A percentile compares a stretch with the other conserved stretches of the same genome.
These are phyloP conservation scores for Exocentrus adspersus DNA, from an alignment of 2,888 invertebrate genomes.

Conservation along the genomic window DNA sequence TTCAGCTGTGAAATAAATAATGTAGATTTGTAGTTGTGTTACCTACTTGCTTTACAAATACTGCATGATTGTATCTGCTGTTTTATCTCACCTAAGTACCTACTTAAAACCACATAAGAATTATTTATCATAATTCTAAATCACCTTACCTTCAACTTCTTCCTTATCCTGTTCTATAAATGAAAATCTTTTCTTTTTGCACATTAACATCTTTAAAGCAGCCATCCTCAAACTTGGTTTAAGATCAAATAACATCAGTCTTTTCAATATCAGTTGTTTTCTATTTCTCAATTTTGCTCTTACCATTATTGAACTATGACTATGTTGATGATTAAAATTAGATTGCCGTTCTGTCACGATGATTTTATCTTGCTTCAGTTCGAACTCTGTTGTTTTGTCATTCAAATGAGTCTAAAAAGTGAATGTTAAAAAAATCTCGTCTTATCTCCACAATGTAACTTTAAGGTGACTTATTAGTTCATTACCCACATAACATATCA, in stretches of 20 bases:
- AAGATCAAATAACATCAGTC: slow-evolving; percentile 60
- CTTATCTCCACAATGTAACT: no score
- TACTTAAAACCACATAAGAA: no score
- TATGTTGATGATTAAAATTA: slow-evolving; percentile 47
- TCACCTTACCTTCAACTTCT: slow-evolving; percentile 48
- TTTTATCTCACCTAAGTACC: no score
- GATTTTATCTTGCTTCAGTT: slow-evolving; percentile 54
- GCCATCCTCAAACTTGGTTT: slow-evolving; percentile 63
- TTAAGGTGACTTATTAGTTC: no score
- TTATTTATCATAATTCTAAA: not conserved
- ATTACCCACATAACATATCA: no score
- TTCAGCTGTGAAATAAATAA: slow-evolving; percentile 38
- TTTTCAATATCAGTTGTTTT: slow-evolving; percentile 60
- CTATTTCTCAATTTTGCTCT: slow-evolving; percentile 59
- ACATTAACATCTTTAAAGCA: slow-evolving; percentile 60
- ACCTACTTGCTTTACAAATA: not conserved
- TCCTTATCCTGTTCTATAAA: slow-evolving; percentile 54
- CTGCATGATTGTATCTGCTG: no score
- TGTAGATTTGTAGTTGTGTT: no score
- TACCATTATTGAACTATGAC: slow-evolving; percentile 56
- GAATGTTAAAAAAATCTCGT: not conserved
- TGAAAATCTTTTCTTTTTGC: slow-evolving; percentile 59
- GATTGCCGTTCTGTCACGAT: slow-evolving; percentile 56
- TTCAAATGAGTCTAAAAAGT: slow-evolving; percentile 42
- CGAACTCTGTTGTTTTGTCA: slow-evolving; percentile 48